Base-by-base conservation (phyloP, 2,888 invertebrate genomes). In the Tinea pellionella region DNA sequence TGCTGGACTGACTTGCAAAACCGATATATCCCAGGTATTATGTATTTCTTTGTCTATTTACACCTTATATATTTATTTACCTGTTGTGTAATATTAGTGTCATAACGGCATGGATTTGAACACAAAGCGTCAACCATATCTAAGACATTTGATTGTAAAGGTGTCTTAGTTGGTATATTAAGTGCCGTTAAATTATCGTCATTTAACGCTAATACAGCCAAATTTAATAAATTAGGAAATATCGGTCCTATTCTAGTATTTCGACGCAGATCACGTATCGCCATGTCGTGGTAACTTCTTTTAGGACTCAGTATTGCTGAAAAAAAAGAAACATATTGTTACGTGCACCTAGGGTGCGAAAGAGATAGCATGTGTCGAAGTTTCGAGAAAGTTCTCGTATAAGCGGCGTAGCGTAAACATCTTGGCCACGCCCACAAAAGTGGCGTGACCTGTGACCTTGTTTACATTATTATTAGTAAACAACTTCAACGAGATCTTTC, bases 201-300 rank as follows among this genome's bases (percentile, higher is more conserved):
- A 51, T 89, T 90, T 0, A 91, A 69, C 1, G 90, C 84, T 43
- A 90, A 68, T 18, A 90, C 90, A 0, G 89, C 89, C 65, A 90
- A 73, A 68, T 89, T 89, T 69, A 90, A 90, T 57, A 90, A 83
- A 73, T 90, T 90, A 12, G 90, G 89, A 60, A 89, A 88, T 64
- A 90, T 89, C 0, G 90, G 89, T 0, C 90, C 90, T 19, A 90
- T 89, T 18, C 87, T 72, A 0, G 88, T 83, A 69, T 91, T 90
- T n/a, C 84, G 83, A 64, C 82, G 82, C 51, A 91, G 73, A 69
- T 90, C 89, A 63, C 80, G 78, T n/a, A 90, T 83, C 0, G 90
- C 90, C 59, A 88, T 68, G 62, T 83, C 80, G 67, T 89, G 83
- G 1, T 88, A 78, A 61, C 88, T 86, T 63, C 75, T 79, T 64